A percentile compares a stretch with the other conserved stretches of the same genome.
Conservation (phyloP, 2,113 vertebrate species). For the Speoplatyrhinus poulsoni region DNA sequence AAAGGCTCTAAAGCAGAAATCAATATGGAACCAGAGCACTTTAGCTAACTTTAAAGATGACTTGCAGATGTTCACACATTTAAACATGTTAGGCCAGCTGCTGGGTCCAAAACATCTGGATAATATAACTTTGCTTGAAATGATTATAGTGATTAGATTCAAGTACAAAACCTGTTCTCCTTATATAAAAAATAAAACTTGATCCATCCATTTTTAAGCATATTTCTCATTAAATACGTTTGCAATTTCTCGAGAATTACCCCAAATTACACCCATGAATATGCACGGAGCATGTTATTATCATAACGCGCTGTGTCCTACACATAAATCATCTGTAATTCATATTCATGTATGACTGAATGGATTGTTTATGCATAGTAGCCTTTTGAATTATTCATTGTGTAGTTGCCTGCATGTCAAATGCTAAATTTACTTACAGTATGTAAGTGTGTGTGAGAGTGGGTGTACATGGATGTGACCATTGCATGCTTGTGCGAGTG, state of each 20-base stretch:
- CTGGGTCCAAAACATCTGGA: not conserved
- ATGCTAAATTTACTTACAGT: conserved; percentile 25
- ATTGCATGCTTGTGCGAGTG: not conserved
- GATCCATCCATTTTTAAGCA: conserved; percentile 14
- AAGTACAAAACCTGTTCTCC: not conserved
- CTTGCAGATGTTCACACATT: too few species aligned
- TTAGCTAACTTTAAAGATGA: too few species aligned
- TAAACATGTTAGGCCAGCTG: too few species aligned
- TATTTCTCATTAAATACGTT: conserved; percentile 7
- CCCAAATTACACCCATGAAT: conserved; percentile 23
- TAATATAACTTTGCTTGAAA: too few species aligned
- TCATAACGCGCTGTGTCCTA: conserved; percentile 37
- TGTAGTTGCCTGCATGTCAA: conserved; percentile 35
- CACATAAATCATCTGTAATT: conserved; percentile 36
- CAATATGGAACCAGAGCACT: not conserved
- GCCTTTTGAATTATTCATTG: conserved; percentile 53
- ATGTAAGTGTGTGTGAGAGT: conserved; percentile 1
- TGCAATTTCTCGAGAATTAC: conserved; percentile 29
- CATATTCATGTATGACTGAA: conserved; percentile 49
- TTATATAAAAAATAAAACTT: not conserved
- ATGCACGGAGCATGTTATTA: conserved; percentile 37
- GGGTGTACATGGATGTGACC: not conserved
- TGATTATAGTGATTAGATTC: not conserved
- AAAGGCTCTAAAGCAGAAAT: not conserved
- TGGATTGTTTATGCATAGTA: conserved; percentile 50